These are phyloP conservation scores for Holacanthella duospinosa DNA, from an alignment of 2,888 invertebrate genomes.

Conservation along the genomic window DNA sequence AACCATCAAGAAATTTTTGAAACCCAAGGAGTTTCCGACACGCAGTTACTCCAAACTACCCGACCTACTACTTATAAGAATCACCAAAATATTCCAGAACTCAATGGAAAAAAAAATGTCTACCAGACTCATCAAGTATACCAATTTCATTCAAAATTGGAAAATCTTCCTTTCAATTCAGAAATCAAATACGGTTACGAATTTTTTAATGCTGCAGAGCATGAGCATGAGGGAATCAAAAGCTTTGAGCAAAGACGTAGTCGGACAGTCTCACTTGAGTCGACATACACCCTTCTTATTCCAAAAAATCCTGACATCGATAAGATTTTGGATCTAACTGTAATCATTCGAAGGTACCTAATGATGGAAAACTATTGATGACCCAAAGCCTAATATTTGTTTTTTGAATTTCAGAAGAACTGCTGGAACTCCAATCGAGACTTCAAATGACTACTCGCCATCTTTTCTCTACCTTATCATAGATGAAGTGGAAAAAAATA, in stretches of 20 bases:
- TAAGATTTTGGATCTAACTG: neutral
- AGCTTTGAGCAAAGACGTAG: too few species aligned
- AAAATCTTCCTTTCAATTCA: too few species aligned
- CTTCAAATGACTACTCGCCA: neutral
- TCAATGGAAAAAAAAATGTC: neutral
- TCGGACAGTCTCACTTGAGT: neutral
- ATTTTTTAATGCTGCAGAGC: too few species aligned
- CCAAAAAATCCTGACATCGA: neutral
- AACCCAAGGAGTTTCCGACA: neutral
- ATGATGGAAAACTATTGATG: too few species aligned
- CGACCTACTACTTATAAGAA: neutral
- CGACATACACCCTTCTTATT: neutral
- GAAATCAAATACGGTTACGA: too few species aligned
- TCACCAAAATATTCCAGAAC: neutral
- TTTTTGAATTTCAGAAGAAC: too few species aligned
- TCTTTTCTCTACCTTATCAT: neutral
- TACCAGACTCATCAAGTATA: neutral
- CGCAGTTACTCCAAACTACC: neutral
- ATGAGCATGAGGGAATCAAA: too few species aligned
- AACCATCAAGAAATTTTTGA: too few species aligned
- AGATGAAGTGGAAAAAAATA: neutral
- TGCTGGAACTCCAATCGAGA: too few species aligned
- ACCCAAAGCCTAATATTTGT: too few species aligned
- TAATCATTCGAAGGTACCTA: neutral
- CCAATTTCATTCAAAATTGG: neutral